A percentile compares a stretch with the other conserved stretches of the same genome.
phyloP scores from a whole-genome alignment of 2,797 vertebrate species.

The Cyclopterus lumpus region DNA sequence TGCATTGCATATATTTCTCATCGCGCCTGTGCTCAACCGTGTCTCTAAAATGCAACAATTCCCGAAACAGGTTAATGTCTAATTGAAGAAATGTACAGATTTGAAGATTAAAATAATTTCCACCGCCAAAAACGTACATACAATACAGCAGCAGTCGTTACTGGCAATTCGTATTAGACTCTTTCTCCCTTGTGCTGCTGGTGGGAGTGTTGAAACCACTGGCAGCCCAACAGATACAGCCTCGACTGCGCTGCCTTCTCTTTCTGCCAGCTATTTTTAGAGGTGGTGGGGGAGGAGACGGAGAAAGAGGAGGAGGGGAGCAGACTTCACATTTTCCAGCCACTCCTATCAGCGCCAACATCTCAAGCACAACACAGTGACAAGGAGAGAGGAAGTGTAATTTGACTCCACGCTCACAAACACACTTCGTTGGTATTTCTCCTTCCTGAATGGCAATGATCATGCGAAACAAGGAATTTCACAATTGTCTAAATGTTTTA shows the following conservation, averaged over 20 bases:
- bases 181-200: constrained; percentile 57
- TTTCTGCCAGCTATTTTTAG: constrained; percentile 84
- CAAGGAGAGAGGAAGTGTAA: constrained; percentile 81
- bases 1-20: neutral
- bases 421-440: constrained; percentile 65
- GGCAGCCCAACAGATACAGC: constrained; percentile 74
- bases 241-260: constrained; percentile 76
- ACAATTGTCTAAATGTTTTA: neutral
- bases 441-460: constrained; percentile 41
- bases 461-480: constrained; percentile 18
- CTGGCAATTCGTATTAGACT: constrained; percentile 45
- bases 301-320: constrained; percentile 69
- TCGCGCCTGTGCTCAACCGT: neutral
- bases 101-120: neutral
- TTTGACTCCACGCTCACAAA: constrained; percentile 66
- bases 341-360: constrained; percentile 80
- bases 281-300: constrained; percentile 76
- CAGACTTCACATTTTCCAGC: constrained; percentile 85
- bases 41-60: neutral
- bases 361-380: constrained; percentile 79
- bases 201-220: constrained; percentile 76
- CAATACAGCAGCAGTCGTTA: constrained; percentile 7
- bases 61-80: neutral
- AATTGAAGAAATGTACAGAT: neutral
- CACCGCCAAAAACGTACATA: neutral